Percentiles rank a stretch among this genome's conserved stretches.
Conservation (phyloP, 2,113 vertebrate genomes). For the Sardina pilchardus region DNA sequence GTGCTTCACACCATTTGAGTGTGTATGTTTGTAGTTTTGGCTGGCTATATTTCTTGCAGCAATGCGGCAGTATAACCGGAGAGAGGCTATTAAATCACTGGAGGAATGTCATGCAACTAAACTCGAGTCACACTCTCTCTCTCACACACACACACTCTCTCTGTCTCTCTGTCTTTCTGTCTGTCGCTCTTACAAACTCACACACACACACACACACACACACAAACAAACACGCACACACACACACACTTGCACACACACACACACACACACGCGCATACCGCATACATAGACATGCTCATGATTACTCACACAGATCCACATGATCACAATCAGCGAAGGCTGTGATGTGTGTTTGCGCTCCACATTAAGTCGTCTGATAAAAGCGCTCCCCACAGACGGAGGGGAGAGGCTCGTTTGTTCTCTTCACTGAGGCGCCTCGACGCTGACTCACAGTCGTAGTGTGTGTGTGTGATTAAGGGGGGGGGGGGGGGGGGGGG, state of each 20-base stretch:
- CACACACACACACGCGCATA: slow-evolving; percentile 11
- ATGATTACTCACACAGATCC: not conserved
- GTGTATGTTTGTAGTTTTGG: slow-evolving; percentile 1
- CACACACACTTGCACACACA: not conserved
- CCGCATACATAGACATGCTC: not conserved
- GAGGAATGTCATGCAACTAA: not conserved
- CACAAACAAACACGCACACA: not conserved
- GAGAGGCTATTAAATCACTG: slow-evolving; percentile 4
- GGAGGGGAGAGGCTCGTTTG: not conserved
- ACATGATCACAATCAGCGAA: not conserved
- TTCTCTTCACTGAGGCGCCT: not conserved
- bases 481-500: not conserved
- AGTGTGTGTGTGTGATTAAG: not conserved
- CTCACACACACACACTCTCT: not conserved
- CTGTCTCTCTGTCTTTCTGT: not conserved
- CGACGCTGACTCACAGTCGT: not conserved
- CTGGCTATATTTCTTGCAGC: not conserved
- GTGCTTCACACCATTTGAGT: not conserved
- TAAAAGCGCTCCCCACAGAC: not conserved
- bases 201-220: not conserved
- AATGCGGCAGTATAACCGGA: not conserved
- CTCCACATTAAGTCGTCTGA: not conserved
- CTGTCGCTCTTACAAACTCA: not conserved
- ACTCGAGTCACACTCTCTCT: not conserved
- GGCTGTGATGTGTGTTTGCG: not conserved